Evolutionary conservation across 2,797 vertebrate genomes (phyloP).

Genomic region (Pogoniulus pusillus): DNA sequence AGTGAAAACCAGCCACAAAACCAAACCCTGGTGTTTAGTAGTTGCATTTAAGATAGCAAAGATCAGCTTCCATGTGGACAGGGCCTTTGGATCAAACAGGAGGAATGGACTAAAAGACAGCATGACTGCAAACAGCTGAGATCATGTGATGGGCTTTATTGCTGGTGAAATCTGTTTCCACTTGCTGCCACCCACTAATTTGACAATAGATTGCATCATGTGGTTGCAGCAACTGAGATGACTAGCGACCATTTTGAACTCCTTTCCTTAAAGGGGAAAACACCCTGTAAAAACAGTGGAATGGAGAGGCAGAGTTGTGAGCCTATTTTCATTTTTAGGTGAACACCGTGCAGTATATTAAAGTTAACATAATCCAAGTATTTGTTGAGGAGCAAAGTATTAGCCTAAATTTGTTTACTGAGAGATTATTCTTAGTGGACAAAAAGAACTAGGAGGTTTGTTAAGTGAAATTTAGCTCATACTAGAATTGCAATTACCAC

Average conservation of each 20-base stretch:
- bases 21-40: background rate
- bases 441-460: background rate
- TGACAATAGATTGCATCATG: constrained; percentile 52
- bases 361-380: background rate
- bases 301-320: background rate
- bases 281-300: background rate
- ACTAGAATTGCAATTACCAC: constrained; percentile 48
- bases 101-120: background rate
- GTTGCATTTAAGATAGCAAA: background rate
- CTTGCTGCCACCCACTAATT: constrained; percentile 59
- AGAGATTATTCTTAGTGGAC: constrained; percentile 16
- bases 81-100: background rate
- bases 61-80: constrained; percentile 20
- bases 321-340: background rate
- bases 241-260: constrained; percentile 37
- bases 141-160: constrained; percentile 8
- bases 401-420: constrained; percentile 29
- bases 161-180: constrained; percentile 71
- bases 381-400: background rate
- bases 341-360: background rate
- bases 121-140: constrained; percentile 3
- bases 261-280: constrained; percentile 55
- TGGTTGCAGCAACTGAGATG: constrained; percentile 49
- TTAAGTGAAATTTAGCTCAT: constrained; percentile 27
- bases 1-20: background rate